Percentiles rank a stretch among this genome's conserved stretches.
phyloP scores from a whole-genome alignment of 2,797 vertebrate genomes.

The Graptemys geographica region DNA sequence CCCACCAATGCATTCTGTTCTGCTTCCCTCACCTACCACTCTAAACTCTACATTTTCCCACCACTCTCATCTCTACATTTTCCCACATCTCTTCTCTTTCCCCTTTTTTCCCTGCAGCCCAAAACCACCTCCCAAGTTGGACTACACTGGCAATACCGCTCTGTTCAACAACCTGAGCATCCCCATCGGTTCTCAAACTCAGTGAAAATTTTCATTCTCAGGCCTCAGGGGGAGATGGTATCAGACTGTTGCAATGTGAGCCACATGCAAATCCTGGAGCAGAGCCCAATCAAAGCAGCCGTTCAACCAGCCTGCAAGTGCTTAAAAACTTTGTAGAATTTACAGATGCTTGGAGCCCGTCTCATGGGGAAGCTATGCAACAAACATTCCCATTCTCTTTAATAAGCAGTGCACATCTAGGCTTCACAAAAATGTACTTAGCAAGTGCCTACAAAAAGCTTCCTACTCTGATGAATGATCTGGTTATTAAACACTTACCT shows the following conservation, averaged over 20 bases:
- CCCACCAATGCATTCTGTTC: neutral
- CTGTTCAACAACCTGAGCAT: neutral
- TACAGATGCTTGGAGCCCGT: neutral
- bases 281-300: neutral
- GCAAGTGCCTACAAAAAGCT: neutral
- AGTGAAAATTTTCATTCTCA: neutral
- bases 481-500: constrained; percentile 60
- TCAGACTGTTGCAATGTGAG: neutral
- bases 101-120: neutral
- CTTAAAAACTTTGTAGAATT: neutral
- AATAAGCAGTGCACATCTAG: rapidly evolving
- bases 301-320: neutral
- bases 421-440: neutral
- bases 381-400: neutral
- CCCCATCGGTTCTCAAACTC: rapidly evolving
- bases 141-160: rapidly evolving
- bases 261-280: neutral
- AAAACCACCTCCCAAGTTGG: neutral
- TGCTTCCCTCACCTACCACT: neutral
- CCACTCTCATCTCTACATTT: neutral
- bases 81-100: neutral
- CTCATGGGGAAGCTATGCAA: neutral
- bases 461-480: neutral
- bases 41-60: neutral
- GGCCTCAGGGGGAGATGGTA: rapidly evolving